Base-by-base conservation (phyloP, 23 tunicate genomes). In the Styela plicata region DNA sequence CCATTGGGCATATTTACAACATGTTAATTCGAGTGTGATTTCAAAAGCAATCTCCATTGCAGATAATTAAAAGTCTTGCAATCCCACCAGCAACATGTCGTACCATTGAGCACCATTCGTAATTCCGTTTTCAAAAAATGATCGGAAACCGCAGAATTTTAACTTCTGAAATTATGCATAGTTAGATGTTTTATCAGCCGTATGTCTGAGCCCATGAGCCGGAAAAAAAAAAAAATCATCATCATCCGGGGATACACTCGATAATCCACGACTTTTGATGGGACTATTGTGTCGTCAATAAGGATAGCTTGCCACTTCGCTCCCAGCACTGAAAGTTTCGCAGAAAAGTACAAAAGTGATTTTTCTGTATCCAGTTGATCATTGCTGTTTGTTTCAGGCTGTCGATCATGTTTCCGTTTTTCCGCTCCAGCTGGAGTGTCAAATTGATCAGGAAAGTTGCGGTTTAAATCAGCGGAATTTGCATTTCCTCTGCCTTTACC, bases 51-150 rank as follows among this genome's bases (percentile, higher is more conserved):
- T 89, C 87, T 23, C 94, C 89, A n/a, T n/a, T 66, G 77, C n/a
- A 94, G 7, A 63, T 89, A 94, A 82, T 94, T 94, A 64, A 28
- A 89, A 79, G n/a, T n/a, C 89, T 94, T 36, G 89, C 85, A 94
- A 94, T 88, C 2, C 98, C 98, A 63, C 98, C 94, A n/a, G 88
- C 76, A 22, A 95, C 95, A n/a, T n/a, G 64, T 91, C 84, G 78
- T 95, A 95, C 99, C 99, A 95, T 34, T 83, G 26, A 19, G 99
- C 99, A 35, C 99, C 99, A 89, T 95, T 95, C 7, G 95, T 89
- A 69, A 95, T 67, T 17, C 99, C 99, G 66, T 86, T 79, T 2
- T 75, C 53, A n/a, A n/a, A 79, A 95, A 95, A 30, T 71, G 30
- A 74, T 80, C 84, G 2, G 67, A n/a, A n/a, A n/a, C 70, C 23